Percentiles rank a stretch among this genome's conserved stretches.
Evolutionary conservation across 1,140 invertebrate species (phyloP).

Genomic region (Lasioglossum albipes): DNA sequence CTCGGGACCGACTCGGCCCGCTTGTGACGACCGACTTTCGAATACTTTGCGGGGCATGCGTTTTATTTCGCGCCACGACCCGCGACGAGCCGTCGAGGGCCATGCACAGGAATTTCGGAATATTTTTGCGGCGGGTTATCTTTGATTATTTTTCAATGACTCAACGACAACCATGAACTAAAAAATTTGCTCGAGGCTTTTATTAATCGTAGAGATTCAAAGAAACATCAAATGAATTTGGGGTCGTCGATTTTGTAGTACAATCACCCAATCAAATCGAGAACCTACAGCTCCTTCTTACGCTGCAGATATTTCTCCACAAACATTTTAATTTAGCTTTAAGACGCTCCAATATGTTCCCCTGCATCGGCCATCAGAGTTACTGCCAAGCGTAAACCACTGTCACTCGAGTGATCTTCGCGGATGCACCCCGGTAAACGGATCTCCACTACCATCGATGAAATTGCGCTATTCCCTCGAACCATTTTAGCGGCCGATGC

Average conservation of each 20-base stretch:
- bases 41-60: slow-evolving; percentile 16
- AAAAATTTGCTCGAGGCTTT: no score
- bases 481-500: background rate
- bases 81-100: background rate
- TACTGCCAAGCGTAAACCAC: background rate
- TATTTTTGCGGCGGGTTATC: slow-evolving; percentile 7
- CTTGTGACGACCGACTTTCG: slow-evolving; percentile 26
- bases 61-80: slow-evolving; percentile 33
- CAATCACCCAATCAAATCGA: background rate
- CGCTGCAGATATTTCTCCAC: no score
- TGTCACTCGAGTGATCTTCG: background rate
- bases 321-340: no score
- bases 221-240: no score
- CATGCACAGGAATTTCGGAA: background rate
- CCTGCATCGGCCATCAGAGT: background rate
- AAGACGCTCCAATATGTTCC: background rate
- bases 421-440: background rate
- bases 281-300: background rate
- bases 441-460: background rate
- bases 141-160: background rate
- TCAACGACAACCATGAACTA: no score
- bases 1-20: background rate
- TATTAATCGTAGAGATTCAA: background rate
- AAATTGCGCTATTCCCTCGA: background rate
- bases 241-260: background rate